Base-by-base conservation (phyloP, 2,888 invertebrate genomes). In the Chesias legatella region DNA sequence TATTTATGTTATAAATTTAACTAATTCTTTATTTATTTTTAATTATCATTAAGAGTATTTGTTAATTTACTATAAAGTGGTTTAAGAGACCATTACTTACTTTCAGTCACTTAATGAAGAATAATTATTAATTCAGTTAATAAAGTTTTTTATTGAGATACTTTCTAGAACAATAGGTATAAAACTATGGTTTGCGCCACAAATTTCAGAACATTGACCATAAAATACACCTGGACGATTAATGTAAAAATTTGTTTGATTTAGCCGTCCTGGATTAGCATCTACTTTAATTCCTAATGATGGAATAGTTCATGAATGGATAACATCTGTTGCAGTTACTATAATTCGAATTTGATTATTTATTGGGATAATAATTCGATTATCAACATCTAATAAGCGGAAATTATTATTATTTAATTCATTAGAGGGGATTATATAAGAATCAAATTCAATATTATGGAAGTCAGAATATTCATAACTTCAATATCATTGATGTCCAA, bases 141-240 rank as follows among this genome's bases (percentile, higher is more conserved):
- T 88, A 67, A 91, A 91, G 56, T 69, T 80, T 64, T 83, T 85
- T 59, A 83, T 72, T 46, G 80, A 75, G 35, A 90, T 82, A 63
- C 86, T 88, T 90, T 92, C 91, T 62, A 92, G 74, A 43, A 90
- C 88, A 90, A 94, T 93, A 21, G 93, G 94, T 82, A 94, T 94
- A 90, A 94, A 94, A 43, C 93, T 93, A 74, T 94, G 94, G 72
- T 94, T 94, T 36, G 91, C 90, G 0, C 94, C 94, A 82, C 94
- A 94, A 86, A 94, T 94, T 91, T 94, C 94, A 58, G 94, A 94
- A 72, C 94, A 94, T 90, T 94, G 93, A 0, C 94, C 93, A 78
- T 80, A 94, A 77, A 89, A 92, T 68, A 93, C 60, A 27, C 93
- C 93, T 0, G 92, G 88, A 1, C 91, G 90, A 53, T 90, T 91